phyloP scores from a whole-genome alignment of 2,797 vertebrate genomes.

The Hirundo rustica region DNA sequence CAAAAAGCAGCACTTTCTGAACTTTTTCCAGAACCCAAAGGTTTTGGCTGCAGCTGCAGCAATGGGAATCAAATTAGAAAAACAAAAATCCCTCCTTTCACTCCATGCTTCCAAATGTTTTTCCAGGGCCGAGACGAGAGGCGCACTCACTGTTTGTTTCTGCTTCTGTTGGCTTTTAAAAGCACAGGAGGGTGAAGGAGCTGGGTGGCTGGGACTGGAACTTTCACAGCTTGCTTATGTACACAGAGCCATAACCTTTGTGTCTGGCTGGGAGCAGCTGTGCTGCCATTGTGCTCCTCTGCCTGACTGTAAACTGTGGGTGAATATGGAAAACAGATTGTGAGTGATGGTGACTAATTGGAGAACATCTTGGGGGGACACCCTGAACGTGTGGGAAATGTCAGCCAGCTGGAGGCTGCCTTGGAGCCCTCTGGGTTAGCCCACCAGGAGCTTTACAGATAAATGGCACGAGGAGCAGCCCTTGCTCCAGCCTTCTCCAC shows the following conservation, averaged over 20 bases:
- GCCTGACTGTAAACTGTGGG: constrained; percentile 69
- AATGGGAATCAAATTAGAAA: constrained; percentile 73
- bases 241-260: constrained; percentile 71
- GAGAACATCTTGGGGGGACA: constrained; percentile 60
- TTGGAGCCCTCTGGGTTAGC: neutral
- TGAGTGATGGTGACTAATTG: constrained; percentile 64
- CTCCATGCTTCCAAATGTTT: constrained; percentile 69
- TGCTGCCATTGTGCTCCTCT: constrained; percentile 65
- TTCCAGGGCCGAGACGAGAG: constrained; percentile 64
- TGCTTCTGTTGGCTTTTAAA: constrained; percentile 74
- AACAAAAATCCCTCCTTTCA: constrained; percentile 68
- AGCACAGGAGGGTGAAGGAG: constrained; percentile 63
- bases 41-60: constrained; percentile 67
- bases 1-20: constrained; percentile 72
- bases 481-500: neutral
- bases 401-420: constrained; percentile 63
- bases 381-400: constrained; percentile 64
- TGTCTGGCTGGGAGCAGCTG: constrained; percentile 74
- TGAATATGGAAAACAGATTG: constrained; percentile 56
- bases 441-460: neutral
- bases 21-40: constrained; percentile 67
- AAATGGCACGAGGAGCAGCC: neutral
- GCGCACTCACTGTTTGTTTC: constrained; percentile 66
- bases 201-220: constrained; percentile 65
- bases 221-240: constrained; percentile 75